Evolutionary conservation across 2,797 vertebrate genomes (phyloP), one percentile per base, ranked within the genome.

Genomic region (Platalea minor): DNA sequence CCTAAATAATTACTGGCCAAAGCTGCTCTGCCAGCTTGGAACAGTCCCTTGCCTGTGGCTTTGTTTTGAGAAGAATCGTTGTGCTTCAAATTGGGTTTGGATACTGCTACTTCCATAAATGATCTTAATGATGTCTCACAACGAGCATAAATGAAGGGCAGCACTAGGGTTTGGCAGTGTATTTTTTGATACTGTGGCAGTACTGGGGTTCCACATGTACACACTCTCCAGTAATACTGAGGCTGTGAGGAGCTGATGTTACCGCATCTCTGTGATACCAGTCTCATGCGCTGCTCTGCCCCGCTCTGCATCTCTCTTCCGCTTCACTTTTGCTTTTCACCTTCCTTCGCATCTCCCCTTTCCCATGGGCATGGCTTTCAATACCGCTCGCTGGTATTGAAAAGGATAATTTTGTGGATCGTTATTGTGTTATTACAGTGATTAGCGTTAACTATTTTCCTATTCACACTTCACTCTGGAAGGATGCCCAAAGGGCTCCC

Each of bases 371-470:
- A 18, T 5, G 60, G 60, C 60, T 92, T 85, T 93, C 82, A 69
- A 0, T 78, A 31, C 85, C 0, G 2, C 92, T 88, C 4, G 0
- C 48, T 80, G 75, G 20, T 92, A 68, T 50, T 74, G 86, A 77
- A 92, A 85, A 87, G 88, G 68, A 75, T 92, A 87, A 95, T 94
- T 94, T 65, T 83, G 86, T 80, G 67, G 63, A 85, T 94, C 60
- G 4, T 94, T 95, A 70, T 92, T 90, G 68, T 79, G 83, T 85
- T 93, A 95, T 95, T 95, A 92, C 50, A 92, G 90, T 78, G 94
- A 94, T 96, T 89, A 95, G 86, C 1, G 0, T 83, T 88, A 88
- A 78, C 93, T 88, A 6, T 80, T 88, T 93, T 69, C 69, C 92
- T 89, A 21, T 83, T 91, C 61, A 24, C 31, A 10, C 50, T 60